Conservation (phyloP, 2,113 vertebrate genomes). For the Trematocara nigrifrons region DNA sequence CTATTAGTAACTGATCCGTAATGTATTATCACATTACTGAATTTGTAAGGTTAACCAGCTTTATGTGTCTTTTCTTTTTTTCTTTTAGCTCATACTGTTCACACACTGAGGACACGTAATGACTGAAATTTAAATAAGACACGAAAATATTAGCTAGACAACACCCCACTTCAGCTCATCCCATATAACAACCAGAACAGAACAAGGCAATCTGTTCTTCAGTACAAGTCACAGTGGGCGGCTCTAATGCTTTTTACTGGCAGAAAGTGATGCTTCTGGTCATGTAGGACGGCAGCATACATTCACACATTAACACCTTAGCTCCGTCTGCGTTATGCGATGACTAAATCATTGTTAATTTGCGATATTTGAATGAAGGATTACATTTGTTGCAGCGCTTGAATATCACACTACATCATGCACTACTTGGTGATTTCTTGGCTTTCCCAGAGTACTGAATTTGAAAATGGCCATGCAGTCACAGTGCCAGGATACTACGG, state of each 20-base stretch:
- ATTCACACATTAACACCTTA: neutral
- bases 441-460: neutral
- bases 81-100: neutral
- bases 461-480: neutral
- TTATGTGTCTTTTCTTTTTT: neutral
- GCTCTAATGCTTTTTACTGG: conserved; percentile 15
- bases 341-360: neutral
- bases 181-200: neutral
- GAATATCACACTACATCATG: neutral
- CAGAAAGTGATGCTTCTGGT: neutral
- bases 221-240: neutral
- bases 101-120: neutral
- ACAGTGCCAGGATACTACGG: neutral
- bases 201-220: conserved; percentile 19
- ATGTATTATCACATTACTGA: neutral
- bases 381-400: neutral
- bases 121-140: neutral
- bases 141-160: neutral
- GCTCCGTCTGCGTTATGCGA: neutral
- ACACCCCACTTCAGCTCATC: neutral
- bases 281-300: neutral
- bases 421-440: neutral
- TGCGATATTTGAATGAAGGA: neutral
- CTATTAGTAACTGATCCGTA: neutral
- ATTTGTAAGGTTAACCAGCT: neutral